Conservation (phyloP, 2,888 invertebrate genomes). For the Resseliella maxima region DNA sequence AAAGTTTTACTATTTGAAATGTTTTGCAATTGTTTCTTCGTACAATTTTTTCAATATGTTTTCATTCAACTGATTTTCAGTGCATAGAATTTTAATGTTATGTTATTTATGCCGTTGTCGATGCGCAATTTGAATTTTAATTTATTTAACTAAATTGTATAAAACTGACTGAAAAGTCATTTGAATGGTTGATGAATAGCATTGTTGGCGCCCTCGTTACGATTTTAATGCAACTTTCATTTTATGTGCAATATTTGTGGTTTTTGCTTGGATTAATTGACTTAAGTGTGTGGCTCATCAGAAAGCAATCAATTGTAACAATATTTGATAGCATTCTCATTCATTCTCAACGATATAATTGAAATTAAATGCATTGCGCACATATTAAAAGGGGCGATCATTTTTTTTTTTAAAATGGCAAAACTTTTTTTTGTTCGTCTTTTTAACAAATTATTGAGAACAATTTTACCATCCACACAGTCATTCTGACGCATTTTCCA, state of each 20-base stretch:
- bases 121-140: constrained; percentile 35
- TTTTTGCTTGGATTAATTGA: not conserved
- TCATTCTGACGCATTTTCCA: too few relatives aligned
- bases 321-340: too few relatives aligned
- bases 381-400: too few relatives aligned
- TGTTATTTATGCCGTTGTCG: not conserved
- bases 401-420: not conserved
- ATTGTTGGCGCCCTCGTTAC: not conserved
- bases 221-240: too few relatives aligned
- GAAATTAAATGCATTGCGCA: too few relatives aligned
- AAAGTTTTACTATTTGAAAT: not conserved
- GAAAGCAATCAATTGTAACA: too few relatives aligned
- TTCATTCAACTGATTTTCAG: not conserved
- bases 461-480: too few relatives aligned
- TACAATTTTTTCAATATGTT: not conserved
- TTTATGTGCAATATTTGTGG: not conserved
- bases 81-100: constrained; percentile 4
- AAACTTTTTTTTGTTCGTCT: too few relatives aligned
- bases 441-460: too few relatives aligned
- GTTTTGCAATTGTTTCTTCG: not conserved
- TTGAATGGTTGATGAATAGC: too few relatives aligned
- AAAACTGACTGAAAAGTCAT: not conserved
- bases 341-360: too few relatives aligned
- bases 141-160: not conserved
- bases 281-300: too few relatives aligned